Evolutionary conservation across 2,888 invertebrate species (phyloP).

Genomic region (Lithosia quadra): DNA sequence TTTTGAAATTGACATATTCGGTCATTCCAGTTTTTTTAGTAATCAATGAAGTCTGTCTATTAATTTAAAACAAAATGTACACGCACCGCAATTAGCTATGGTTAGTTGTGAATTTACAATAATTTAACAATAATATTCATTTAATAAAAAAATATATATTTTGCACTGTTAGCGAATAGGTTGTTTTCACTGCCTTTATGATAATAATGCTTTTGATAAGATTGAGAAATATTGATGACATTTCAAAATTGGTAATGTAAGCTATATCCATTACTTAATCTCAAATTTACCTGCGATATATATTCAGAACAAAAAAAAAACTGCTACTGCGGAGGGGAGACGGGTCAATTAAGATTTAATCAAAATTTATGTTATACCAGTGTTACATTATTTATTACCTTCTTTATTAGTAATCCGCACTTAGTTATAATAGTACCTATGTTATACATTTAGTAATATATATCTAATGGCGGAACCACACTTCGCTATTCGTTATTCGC

Average conservation of each 20-base stretch:
- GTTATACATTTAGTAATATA: no score
- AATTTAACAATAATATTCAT: conserved; percentile 32
- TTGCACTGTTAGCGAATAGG: conserved; percentile 54
- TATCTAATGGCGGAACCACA: no score
- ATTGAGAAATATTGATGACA: conserved; percentile 13
- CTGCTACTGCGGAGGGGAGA: no score
- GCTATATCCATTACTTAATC: conserved; percentile 26
- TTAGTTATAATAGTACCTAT: no score
- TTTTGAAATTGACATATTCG: neutral
- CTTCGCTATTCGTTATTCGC: no score
- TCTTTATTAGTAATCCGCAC: no score
- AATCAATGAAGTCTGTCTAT: conserved; percentile 33
- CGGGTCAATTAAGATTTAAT: no score
- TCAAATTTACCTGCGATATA: no score
- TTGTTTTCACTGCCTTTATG: conserved; percentile 48
- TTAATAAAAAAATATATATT: conserved; percentile 38
- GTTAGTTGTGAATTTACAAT: conserved; percentile 43
- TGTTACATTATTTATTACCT: neutral
- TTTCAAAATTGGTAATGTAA: conserved; percentile 11
- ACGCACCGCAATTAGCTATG: conserved; percentile 38
- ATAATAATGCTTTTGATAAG: conserved; percentile 33
- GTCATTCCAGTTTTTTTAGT: neutral
- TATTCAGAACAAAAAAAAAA: no score
- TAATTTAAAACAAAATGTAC: conserved; percentile 33
- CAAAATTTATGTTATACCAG: neutral